Evolutionary conservation across 2,113 vertebrate genomes (phyloP).

Genomic region (Lophura nycthemera): DNA sequence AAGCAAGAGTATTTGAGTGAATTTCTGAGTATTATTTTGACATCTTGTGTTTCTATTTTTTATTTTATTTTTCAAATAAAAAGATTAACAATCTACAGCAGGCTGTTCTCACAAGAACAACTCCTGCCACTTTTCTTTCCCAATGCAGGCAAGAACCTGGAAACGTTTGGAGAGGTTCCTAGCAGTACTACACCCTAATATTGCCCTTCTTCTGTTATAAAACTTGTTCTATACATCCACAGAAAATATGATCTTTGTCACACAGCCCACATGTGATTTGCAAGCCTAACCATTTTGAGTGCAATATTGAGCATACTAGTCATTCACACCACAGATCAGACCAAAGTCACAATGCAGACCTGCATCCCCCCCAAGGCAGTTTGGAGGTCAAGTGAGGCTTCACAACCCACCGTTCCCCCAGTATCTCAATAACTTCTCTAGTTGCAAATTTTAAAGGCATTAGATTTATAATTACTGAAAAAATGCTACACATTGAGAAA

Average conservation of each 20-base stretch:
- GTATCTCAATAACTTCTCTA: background rate
- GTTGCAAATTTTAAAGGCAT: background rate
- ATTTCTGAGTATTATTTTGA: background rate
- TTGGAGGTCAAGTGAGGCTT: background rate
- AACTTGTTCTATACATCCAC: background rate
- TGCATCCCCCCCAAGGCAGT: accelerated
- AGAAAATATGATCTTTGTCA: background rate
- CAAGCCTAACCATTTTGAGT: accelerated
- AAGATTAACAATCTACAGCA: background rate
- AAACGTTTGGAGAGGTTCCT: background rate
- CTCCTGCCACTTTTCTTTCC: accelerated
- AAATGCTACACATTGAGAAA: background rate
- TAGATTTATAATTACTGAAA: background rate
- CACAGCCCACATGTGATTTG: background rate
- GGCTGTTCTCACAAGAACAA: background rate
- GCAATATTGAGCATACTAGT: background rate
- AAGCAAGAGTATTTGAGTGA: background rate
- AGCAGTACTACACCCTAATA: background rate
- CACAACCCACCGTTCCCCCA: background rate
- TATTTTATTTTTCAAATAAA: background rate
- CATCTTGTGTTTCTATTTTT: background rate
- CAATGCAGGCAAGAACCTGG: background rate
- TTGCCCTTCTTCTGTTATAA: background rate
- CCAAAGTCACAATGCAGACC: background rate
- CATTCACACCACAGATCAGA: background rate